phyloP scores from a whole-genome alignment of 2,113 vertebrate species.

The Scalopus aquaticus region DNA sequence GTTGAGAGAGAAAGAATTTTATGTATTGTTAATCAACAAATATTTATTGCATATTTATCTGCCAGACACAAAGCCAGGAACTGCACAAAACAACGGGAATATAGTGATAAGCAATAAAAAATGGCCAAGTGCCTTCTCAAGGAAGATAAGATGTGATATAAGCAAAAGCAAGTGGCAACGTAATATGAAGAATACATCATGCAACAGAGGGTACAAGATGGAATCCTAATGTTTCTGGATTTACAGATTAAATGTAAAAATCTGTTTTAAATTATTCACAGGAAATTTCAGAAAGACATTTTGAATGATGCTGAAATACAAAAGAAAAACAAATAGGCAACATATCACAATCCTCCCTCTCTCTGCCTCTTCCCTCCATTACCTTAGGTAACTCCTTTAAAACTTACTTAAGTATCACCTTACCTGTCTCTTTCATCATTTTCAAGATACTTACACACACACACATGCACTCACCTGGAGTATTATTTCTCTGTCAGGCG shows the following conservation, averaged over 20 bases:
- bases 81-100: neutral
- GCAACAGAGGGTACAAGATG: neutral
- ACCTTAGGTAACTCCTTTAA: neutral
- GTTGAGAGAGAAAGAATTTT: neutral
- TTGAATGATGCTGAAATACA: neutral
- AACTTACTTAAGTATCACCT: neutral
- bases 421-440: neutral
- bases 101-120: neutral
- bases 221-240: neutral
- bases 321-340: neutral
- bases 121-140: neutral
- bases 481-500: neutral
- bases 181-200: neutral
- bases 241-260: neutral
- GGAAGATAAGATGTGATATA: neutral
- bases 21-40: neutral
- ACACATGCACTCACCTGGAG: neutral
- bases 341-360: neutral
- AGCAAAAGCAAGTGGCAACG: neutral
- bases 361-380: neutral
- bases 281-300: conserved; percentile 16
- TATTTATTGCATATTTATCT: neutral
- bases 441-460: neutral
- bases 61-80: neutral
- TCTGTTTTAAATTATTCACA: conserved; percentile 2